Base-by-base conservation (phyloP, 1,140 invertebrate genomes). In the Drosophila leontia region DNA sequence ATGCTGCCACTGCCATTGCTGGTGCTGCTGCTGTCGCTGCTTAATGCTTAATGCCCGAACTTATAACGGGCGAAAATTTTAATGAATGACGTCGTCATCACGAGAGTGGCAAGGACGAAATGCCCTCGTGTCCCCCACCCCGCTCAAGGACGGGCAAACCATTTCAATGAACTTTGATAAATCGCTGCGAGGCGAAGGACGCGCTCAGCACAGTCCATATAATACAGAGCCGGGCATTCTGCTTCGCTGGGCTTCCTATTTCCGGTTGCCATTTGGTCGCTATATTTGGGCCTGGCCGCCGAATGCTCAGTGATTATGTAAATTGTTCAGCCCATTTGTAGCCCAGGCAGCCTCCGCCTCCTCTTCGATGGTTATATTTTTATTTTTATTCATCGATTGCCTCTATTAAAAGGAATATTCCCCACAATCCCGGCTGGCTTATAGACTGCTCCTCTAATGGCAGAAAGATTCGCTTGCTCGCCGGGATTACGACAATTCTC, bases 151-250 rank as follows among this genome's bases (percentile, higher is more conserved):
- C 82, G 61, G 60, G 61, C 68, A 69, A 82, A 75, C 80, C 83
- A 84, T 87, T 87, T 88, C 84, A 87, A 87, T 87, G 84, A 87
- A 87, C 84, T 87, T 87, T 87, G 84, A 88, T 87, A 87, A 87
- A 87, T 87, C 72, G 80, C 78, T 78, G 72, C 53, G 77, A 62
- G 61, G 44, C 61, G 62, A 75, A 75, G 62, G 71, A 69, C 58
- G 55, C 55, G 65, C 50, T 6, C 15, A 32, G 48, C 42, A 45
- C 45, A 29, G 34, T 59, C 51, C 37, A 61, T 62, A 78, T 53
- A 80, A 79, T 44, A 79, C 56, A 82, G 61, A 78, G 63, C 50
- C 64, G 61, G 65, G 72, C 67, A 79, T 82, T 78, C 75, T 61
- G 76, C 65, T 72, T 71, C 64, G 75, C 56, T 87, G 75, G 78